Conservation (phyloP, 2,888 invertebrate genomes). For the Gryllus longicercus region DNA sequence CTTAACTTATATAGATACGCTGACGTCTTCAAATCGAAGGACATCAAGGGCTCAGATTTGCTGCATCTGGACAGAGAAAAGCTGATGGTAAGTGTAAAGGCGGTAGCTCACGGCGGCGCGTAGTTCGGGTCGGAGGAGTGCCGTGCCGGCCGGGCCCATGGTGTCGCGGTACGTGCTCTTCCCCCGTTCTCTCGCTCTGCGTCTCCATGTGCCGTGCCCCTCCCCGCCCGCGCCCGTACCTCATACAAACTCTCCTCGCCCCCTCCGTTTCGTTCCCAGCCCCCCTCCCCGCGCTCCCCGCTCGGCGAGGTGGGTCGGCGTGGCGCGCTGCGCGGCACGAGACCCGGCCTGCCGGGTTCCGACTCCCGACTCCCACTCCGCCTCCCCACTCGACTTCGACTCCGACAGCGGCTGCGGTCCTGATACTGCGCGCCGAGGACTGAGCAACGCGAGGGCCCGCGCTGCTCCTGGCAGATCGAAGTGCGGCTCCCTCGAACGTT, state of each 20-base stretch:
- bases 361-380: too few relatives aligned
- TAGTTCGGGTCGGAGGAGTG: not conserved
- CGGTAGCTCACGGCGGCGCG: not conserved
- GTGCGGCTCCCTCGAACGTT: not conserved
- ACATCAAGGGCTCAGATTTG: slow-evolving; percentile 66
- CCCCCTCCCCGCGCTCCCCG: not conserved
- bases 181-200: not conserved
- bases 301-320: not conserved
- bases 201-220: not conserved
- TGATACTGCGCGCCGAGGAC: not conserved
- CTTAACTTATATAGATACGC: slow-evolving; percentile 68
- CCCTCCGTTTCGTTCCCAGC: not conserved
- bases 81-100: slow-evolving; percentile 55
- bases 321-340: not conserved
- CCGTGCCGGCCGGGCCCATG: not conserved
- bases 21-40: slow-evolving; percentile 67
- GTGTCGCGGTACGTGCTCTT: not conserved
- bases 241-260: not conserved
- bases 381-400: too few relatives aligned
- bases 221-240: not conserved
- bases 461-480: not conserved
- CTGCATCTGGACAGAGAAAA: slow-evolving; percentile 62
- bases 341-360: too few relatives aligned
- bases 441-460: not conserved
- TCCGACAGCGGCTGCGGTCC: too few relatives aligned